Conservation (phyloP, 2,888 invertebrate species). For the Muschampia plurimacula region DNA sequence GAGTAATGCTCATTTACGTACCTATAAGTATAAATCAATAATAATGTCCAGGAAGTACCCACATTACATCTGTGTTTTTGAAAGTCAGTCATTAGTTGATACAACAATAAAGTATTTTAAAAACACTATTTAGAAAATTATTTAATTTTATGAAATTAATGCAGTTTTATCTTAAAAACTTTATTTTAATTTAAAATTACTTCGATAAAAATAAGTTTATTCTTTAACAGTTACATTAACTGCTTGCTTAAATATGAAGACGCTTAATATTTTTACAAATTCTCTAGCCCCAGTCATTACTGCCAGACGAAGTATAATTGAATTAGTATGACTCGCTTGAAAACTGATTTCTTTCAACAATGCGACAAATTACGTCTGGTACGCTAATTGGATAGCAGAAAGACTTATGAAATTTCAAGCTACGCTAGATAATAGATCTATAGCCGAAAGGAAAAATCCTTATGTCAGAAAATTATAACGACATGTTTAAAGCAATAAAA, state of each 20-base stretch:
- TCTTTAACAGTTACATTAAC: too few species aligned
- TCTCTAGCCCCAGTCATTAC: slow-evolving; percentile 7
- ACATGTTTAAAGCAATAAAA: not conserved
- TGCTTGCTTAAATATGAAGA: not conserved
- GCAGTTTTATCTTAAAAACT: too few species aligned
- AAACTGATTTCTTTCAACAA: slow-evolving; percentile 32
- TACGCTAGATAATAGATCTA: not conserved
- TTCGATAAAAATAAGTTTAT: too few species aligned
- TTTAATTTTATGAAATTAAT: too few species aligned
- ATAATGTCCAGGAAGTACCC: too few species aligned
- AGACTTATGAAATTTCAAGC: slow-evolving; percentile 26
- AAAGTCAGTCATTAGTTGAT: too few species aligned
- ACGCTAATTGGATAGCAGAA: slow-evolving; percentile 26
- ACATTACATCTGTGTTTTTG: too few species aligned
- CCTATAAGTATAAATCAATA: too few species aligned
- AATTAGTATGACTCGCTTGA: slow-evolving; percentile 31
- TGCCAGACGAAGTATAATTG: slow-evolving; percentile 31
- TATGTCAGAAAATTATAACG: not conserved
- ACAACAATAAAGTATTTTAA: too few species aligned
- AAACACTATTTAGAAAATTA: too few species aligned
- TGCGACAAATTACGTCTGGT: slow-evolving; percentile 20
- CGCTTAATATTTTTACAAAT: not conserved
- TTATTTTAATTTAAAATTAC: too few species aligned
- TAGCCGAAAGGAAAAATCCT: not conserved
- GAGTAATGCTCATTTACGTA: not conserved